Evolutionary conservation across 2,888 invertebrate species (phyloP).

Genomic region (Hirtodrosophila histrioides): DNA sequence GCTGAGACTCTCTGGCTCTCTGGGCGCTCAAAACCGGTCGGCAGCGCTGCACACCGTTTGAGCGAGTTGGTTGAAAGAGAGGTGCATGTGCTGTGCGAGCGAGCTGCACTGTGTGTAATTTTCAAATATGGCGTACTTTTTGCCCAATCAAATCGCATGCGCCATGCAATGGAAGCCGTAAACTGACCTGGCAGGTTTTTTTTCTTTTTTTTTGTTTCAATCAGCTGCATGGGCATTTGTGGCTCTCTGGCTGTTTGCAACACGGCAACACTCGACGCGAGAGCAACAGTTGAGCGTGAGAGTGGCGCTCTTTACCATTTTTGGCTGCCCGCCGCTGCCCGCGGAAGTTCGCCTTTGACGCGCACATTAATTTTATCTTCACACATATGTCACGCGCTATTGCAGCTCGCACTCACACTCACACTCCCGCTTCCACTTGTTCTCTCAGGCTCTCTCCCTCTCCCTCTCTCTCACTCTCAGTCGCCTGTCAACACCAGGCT

Average conservation of each 20-base stretch:
- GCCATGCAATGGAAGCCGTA: constrained; percentile 77
- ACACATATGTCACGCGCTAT: constrained; percentile 74
- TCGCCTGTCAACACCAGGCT: constrained; percentile 70
- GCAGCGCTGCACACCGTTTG: constrained; percentile 43
- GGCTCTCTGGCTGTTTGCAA: constrained; percentile 41
- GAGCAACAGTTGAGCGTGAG: constrained; percentile 69
- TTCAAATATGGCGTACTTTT: constrained; percentile 84
- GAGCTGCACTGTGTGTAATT: constrained; percentile 71
- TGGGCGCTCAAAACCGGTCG: constrained; percentile 61
- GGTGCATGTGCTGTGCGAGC: constrained; percentile 55
- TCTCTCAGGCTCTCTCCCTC: too few species aligned
- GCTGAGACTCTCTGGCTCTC: constrained; percentile 10
- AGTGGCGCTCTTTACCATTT: constrained; percentile 45
- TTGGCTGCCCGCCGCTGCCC: constrained; percentile 30
- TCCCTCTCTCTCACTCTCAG: constrained; percentile 27
- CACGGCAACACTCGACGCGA: constrained; percentile 73
- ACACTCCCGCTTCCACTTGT: constrained; percentile 13
- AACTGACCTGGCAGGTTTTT: constrained; percentile 58
- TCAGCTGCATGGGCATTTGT: constrained; percentile 39
- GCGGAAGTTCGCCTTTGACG: constrained; percentile 70
- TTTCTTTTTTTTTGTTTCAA: too few species aligned
- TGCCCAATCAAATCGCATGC: constrained; percentile 84
- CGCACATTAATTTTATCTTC: constrained; percentile 78
- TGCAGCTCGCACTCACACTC: constrained; percentile 41
- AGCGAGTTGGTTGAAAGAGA: constrained; percentile 42